A percentile compares a stretch with the other conserved stretches of the same genome.
Conservation (phyloP, 2,113 vertebrate species). For the Fregetta grallaria region DNA sequence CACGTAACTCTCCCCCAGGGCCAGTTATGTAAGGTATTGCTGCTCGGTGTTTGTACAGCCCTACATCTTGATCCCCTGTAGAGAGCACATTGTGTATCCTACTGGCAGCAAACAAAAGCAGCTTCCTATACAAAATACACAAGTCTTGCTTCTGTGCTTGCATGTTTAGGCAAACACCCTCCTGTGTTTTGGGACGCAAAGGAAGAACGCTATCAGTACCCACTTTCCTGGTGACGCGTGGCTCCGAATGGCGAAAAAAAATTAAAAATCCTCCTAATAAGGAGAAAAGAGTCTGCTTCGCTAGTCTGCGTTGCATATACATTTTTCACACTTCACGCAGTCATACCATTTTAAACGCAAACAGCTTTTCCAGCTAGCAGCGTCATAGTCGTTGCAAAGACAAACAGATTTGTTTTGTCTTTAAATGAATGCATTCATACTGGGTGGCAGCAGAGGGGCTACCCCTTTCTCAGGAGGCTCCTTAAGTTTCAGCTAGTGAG, state of each 20-base stretch:
- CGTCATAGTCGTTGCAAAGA: neutral
- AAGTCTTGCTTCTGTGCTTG: conserved; percentile 7
- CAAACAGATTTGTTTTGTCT: conserved; percentile 23
- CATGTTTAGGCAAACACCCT: conserved; percentile 43
- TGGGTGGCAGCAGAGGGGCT: neutral
- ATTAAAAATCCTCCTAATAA: neutral
- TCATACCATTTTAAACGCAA: neutral
- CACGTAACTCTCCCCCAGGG: conserved; percentile 7
- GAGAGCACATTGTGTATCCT: conserved; percentile 48
- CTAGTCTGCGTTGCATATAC: neutral
- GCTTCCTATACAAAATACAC: conserved; percentile 52
- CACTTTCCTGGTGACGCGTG: neutral
- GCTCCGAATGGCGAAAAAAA: neutral
- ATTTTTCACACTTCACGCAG: neutral
- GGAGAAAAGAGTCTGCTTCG: neutral
- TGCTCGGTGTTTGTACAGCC: conserved; percentile 46
- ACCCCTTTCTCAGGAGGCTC: neutral
- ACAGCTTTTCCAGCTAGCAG: neutral
- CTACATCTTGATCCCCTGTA: conserved; percentile 47
- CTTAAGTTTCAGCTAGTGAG: neutral
- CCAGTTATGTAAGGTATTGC: conserved; percentile 50
- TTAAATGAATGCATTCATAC: neutral
- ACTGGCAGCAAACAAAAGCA: conserved; percentile 51
- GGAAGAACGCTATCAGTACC: neutral
- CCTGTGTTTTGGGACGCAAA: neutral